A percentile compares a stretch with the other conserved stretches of the same genome.
Conservation (phyloP, 2,888 invertebrate genomes). For the Andrena camellia region DNA sequence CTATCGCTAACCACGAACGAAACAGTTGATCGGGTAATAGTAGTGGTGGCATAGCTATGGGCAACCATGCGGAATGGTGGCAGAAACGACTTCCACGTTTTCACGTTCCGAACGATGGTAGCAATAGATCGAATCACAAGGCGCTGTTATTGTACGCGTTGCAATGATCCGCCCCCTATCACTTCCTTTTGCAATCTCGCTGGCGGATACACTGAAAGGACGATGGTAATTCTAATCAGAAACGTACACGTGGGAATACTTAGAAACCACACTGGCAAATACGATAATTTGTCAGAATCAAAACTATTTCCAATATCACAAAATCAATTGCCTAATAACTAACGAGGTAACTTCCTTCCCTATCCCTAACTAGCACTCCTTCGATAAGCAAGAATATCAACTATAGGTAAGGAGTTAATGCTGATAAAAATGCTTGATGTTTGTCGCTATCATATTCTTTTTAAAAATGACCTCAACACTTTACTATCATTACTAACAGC, state of each 20-base stretch:
- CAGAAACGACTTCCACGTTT: constrained; percentile 75
- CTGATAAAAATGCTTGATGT: no score
- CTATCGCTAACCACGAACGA: constrained; percentile 13
- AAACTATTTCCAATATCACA: constrained; percentile 47
- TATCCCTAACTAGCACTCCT: background rate
- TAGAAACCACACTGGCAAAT: constrained; percentile 37
- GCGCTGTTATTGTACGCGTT: constrained; percentile 53
- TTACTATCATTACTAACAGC: no score
- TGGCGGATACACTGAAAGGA: constrained; percentile 6
- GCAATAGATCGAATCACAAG: constrained; percentile 56
- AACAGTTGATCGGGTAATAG: constrained; percentile 58
- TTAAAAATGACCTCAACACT: no score
- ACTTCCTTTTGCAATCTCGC: constrained; percentile 36
- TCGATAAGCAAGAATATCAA: no score
- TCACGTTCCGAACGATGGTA: constrained; percentile 62
- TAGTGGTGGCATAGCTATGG: constrained; percentile 78
- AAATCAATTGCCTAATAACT: constrained; percentile 20
- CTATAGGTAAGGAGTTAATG: no score
- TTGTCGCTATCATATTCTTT: no score
- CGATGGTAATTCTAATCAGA: constrained; percentile 52
- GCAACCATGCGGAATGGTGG: constrained; percentile 79
- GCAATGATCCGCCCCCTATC: constrained; percentile 26
- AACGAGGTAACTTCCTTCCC: background rate
- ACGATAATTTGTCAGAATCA: constrained; percentile 68
- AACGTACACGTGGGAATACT: background rate